A percentile compares a stretch with the other conserved stretches of the same genome.
Evolutionary conservation across 2,113 vertebrate genomes (phyloP).

Genomic region (Lycaon pictus): DNA sequence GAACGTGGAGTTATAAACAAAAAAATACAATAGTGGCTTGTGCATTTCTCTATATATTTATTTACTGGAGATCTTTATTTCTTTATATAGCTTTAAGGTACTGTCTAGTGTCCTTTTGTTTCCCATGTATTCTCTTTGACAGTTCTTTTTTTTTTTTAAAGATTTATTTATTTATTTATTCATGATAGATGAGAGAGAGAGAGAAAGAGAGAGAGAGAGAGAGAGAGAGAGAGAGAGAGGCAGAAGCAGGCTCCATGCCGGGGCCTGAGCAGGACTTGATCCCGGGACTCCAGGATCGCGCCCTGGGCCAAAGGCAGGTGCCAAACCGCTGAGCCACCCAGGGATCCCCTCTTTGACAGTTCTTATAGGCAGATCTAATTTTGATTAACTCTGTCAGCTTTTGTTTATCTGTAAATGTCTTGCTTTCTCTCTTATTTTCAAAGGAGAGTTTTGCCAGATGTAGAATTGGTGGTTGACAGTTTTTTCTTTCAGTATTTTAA

Average conservation of each 20-base stretch:
- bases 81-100: neutral
- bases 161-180: neutral
- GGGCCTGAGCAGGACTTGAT: neutral
- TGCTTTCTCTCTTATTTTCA: neutral
- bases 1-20: neutral
- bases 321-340: neutral
- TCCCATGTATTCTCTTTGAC: neutral
- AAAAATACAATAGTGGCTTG: neutral
- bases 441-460: neutral
- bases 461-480: neutral
- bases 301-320: neutral
- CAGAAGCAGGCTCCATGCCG: too few species aligned
- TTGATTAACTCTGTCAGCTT: neutral
- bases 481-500: neutral
- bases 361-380: neutral
- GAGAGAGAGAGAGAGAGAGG: neutral
- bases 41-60: neutral
- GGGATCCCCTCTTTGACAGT: neutral
- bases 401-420: neutral
- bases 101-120: neutral
- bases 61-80: neutral
- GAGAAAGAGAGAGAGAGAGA: neutral
- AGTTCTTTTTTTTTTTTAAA: neutral
- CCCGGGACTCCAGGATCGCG: neutral
- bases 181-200: neutral